Conservation (phyloP, 2,113 vertebrate genomes). For the Tiliqua scincoides region DNA sequence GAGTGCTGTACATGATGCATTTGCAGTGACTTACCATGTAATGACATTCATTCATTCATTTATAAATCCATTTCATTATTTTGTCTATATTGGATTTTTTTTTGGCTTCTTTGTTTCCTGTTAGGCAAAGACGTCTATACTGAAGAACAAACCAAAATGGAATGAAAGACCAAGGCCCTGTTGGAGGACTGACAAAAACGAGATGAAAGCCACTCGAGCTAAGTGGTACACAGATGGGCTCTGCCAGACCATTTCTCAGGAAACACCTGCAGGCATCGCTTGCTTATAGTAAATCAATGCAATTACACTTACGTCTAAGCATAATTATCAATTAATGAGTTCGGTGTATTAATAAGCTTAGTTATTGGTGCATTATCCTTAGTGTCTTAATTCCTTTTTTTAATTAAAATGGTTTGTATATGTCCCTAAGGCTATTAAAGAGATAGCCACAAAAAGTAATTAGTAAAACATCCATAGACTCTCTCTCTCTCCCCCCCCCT, state of each 20-base stretch:
- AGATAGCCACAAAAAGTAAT: slow-evolving; percentile 59
- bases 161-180: neutral
- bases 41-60: neutral
- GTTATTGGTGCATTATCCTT: slow-evolving; percentile 47
- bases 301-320: slow-evolving; percentile 39
- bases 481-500: neutral
- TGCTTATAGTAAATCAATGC: slow-evolving; percentile 43
- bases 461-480: slow-evolving; percentile 27
- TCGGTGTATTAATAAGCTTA: slow-evolving; percentile 49
- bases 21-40: neutral
- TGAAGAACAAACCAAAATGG: neutral
- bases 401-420: slow-evolving; percentile 49
- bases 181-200: neutral
- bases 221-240: neutral
- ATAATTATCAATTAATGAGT: slow-evolving; percentile 58
- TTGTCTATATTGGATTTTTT: neutral
- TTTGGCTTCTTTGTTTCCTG: neutral
- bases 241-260: slow-evolving; percentile 13
- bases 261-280: slow-evolving; percentile 8
- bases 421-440: slow-evolving; percentile 48
- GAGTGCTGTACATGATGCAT: neutral
- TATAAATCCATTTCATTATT: neutral
- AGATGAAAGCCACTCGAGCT: neutral
- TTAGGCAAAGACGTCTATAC: neutral
- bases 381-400: slow-evolving; percentile 45